Percentiles rank a stretch among this genome's conserved stretches.
Conservation (phyloP, 2,797 vertebrate species). For the Propithecus perrieri region DNA sequence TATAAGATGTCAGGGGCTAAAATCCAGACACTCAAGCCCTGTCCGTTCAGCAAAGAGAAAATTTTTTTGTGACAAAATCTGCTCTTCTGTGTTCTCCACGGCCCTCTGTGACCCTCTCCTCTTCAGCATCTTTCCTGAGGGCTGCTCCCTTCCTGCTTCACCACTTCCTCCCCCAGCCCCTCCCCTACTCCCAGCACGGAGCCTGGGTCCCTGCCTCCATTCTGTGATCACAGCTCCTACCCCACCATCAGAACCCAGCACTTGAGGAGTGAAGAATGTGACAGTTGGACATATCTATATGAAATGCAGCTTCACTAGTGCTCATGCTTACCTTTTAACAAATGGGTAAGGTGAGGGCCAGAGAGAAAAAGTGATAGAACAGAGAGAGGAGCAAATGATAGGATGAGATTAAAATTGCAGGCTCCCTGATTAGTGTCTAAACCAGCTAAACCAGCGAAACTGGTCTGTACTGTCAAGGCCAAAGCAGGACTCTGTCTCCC, state of each 20-base stretch:
- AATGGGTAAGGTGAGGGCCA: neutral
- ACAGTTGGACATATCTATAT: too few species aligned
- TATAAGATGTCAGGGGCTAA: neutral
- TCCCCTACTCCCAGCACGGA: neutral
- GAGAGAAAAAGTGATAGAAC: neutral
- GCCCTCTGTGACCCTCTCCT: neutral
- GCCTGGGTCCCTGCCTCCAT: neutral
- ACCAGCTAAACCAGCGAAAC: neutral
- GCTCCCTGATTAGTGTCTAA: neutral
- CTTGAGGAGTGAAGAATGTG: neutral
- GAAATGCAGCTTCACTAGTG: neutral
- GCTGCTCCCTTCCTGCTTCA: neutral
- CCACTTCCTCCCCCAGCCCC: neutral
- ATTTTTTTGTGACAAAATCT: neutral
- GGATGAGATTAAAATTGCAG: neutral
- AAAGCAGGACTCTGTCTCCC: neutral
- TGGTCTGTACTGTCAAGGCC: neutral
- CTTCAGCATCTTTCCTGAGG: neutral
- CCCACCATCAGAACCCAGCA: neutral
- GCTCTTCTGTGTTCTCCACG: neutral
- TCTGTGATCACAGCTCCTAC: neutral
- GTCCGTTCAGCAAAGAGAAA: neutral
- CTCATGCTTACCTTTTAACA: neutral
- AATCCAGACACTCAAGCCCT: neutral
- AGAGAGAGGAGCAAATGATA: neutral